A percentile compares a stretch with the other conserved stretches of the same genome.
Conservation (phyloP, 2,888 invertebrate genomes). For the Macaria notata region DNA sequence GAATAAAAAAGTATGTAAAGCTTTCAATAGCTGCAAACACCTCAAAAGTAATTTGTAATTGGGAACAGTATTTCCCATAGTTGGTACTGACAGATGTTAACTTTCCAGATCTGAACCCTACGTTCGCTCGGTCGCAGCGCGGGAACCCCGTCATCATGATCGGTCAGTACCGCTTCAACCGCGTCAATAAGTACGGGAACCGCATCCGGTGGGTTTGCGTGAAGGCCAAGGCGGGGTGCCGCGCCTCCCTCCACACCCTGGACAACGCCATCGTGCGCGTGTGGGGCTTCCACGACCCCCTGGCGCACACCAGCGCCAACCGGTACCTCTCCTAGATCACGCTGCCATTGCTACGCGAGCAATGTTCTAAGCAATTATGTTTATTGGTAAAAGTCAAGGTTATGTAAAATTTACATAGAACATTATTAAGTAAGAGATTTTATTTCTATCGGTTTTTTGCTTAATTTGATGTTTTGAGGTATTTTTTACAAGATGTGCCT, state of each 20-base stretch:
- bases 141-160: conserved; percentile 78
- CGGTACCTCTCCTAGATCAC: conserved; percentile 50
- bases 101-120: conserved; percentile 68
- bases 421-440: no score
- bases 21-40: no score
- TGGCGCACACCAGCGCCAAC: conserved; percentile 73
- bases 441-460: no score
- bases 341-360: not conserved
- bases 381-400: no score
- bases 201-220: conserved; percentile 75
- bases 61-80: no score
- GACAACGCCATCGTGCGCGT: conserved; percentile 75
- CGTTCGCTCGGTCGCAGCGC: conserved; percentile 73
- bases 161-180: conserved; percentile 74
- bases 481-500: no score
- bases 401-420: no score
- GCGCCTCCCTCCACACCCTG: conserved; percentile 73
- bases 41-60: no score
- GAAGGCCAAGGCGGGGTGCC: conserved; percentile 73
- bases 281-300: conserved; percentile 73
- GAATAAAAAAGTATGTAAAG: no score
- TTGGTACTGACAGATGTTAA: conserved; percentile 35
- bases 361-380: no score
- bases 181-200: conserved; percentile 73
- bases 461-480: no score